These are phyloP conservation scores for Steinernema feltiae DNA, from an alignment of 1,140 invertebrate species.

Conservation along the genomic window DNA sequence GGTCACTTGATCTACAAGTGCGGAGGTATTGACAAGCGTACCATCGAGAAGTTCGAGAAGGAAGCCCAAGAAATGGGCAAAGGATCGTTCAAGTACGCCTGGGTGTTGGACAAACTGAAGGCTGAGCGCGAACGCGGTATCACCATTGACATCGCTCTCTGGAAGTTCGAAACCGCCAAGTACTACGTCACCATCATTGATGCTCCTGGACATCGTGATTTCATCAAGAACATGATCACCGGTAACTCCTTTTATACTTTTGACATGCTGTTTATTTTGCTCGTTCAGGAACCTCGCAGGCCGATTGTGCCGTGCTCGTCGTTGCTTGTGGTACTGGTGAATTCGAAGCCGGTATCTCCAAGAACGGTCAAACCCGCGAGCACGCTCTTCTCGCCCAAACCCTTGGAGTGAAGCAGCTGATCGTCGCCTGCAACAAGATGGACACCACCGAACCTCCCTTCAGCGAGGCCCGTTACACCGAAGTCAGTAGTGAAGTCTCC, in stretches of 20 bases:
- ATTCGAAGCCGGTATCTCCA: slow-evolving; percentile 96
- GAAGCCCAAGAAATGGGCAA: slow-evolving; percentile 94
- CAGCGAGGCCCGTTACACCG: slow-evolving; percentile 65
- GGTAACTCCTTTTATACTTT: slow-evolving; percentile 65
- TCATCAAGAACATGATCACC: slow-evolving; percentile 99
- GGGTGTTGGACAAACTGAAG: slow-evolving; percentile 96
- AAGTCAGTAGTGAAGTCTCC: slow-evolving; percentile 73
- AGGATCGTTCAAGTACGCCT: slow-evolving; percentile 85
- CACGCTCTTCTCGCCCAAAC: slow-evolving; percentile 92
- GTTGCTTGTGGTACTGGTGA: slow-evolving; percentile 94
- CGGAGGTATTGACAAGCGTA: slow-evolving; percentile 88
- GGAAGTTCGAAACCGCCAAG: slow-evolving; percentile 95
- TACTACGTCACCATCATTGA: slow-evolving; percentile 98
- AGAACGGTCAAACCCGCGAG: slow-evolving; percentile 94
- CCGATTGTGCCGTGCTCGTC: slow-evolving; percentile 94
- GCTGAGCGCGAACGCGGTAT: slow-evolving; percentile 98
- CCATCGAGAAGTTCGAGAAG: slow-evolving; percentile 92
- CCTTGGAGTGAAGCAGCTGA: slow-evolving; percentile 89
- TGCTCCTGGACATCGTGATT: slow-evolving; percentile 95
- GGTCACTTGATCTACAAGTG: slow-evolving; percentile 94
- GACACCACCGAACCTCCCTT: slow-evolving; percentile 95
- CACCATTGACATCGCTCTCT: slow-evolving; percentile 94
- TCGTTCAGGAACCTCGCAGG: slow-evolving; percentile 63
- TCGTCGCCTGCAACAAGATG: slow-evolving; percentile 92
- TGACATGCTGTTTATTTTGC: slow-evolving; percentile 53